Evolutionary conservation across 2,797 vertebrate species (phyloP).

Genomic region (Odontamblyopus rebecca): DNA sequence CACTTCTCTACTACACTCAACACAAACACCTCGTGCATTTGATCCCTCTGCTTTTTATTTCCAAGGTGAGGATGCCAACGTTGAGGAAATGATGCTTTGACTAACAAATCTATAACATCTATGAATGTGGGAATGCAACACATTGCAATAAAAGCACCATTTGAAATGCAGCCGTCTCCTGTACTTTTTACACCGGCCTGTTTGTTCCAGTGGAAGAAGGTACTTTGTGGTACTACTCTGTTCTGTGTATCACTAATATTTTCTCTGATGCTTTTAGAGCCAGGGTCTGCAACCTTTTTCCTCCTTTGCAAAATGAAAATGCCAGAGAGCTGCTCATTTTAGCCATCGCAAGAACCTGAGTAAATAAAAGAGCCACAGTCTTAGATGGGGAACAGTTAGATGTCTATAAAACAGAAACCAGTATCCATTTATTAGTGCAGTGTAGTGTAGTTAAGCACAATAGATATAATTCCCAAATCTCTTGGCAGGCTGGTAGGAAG

Average conservation of each 20-base stretch:
- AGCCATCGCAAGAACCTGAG: too few relatives aligned
- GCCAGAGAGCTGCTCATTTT: too few relatives aligned
- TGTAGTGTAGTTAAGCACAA: too few relatives aligned
- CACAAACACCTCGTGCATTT: conserved; percentile 78
- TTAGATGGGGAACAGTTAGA: too few relatives aligned
- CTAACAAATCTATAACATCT: conserved; percentile 86
- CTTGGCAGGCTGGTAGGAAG: too few relatives aligned
- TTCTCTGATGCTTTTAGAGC: neutral
- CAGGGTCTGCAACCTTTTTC: too few relatives aligned
- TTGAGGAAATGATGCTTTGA: conserved; percentile 83
- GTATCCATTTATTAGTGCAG: too few relatives aligned
- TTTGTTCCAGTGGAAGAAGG: neutral
- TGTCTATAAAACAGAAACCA: too few relatives aligned
- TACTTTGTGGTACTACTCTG: too few relatives aligned
- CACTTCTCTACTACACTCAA: conserved; percentile 71
- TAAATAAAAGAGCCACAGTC: too few relatives aligned
- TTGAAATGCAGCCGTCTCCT: conserved; percentile 67
- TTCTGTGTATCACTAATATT: neutral
- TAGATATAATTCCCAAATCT: too few relatives aligned
- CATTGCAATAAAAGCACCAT: conserved; percentile 88
- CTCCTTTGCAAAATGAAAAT: too few relatives aligned
- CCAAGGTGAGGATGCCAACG: conserved; percentile 79
- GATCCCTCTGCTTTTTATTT: conserved; percentile 74
- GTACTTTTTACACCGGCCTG: conserved; percentile 1
- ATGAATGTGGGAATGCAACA: conserved; percentile 87